Percentiles rank a stretch among this genome's conserved stretches.
Evolutionary conservation across 2,888 invertebrate genomes (phyloP).

Genomic region (Synergus umbraculus): DNA sequence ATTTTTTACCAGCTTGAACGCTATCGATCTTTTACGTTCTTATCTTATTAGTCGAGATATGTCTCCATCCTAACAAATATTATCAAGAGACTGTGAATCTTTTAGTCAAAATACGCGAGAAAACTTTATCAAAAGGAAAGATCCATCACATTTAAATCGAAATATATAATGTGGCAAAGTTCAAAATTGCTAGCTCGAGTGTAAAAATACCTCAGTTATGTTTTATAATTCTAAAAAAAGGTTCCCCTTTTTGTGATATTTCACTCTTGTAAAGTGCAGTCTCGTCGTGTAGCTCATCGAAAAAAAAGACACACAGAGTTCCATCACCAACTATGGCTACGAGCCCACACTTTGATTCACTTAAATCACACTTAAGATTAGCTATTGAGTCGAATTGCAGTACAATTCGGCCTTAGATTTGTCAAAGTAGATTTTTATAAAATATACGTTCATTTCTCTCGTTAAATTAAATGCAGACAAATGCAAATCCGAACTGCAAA

Average conservation of each 20-base stretch:
- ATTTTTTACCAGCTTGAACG: neutral
- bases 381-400: constrained; percentile 20
- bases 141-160: constrained; percentile 10
- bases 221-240: constrained; percentile 7
- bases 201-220: constrained; percentile 36
- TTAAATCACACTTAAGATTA: constrained; percentile 21
- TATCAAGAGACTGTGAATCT: neutral
- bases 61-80: neutral
- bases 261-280: constrained; percentile 31
- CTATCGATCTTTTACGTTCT: neutral
- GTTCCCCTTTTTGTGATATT: constrained; percentile 24
- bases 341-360: constrained; percentile 20
- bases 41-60: neutral
- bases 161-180: constrained; percentile 3
- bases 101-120: constrained; percentile 1
- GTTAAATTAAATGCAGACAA: constrained; percentile 38
- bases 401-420: constrained; percentile 29
- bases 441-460: constrained; percentile 28
- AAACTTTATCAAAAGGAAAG: constrained; percentile 13
- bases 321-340: neutral
- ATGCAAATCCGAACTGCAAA: constrained; percentile 32
- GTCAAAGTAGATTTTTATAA: constrained; percentile 37
- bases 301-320: constrained; percentile 13
- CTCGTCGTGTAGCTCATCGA: constrained; percentile 31
- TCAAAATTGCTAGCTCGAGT: constrained; percentile 27